phyloP scores from a whole-genome alignment of 2,888 invertebrate species.

The Torymus tubicola region DNA sequence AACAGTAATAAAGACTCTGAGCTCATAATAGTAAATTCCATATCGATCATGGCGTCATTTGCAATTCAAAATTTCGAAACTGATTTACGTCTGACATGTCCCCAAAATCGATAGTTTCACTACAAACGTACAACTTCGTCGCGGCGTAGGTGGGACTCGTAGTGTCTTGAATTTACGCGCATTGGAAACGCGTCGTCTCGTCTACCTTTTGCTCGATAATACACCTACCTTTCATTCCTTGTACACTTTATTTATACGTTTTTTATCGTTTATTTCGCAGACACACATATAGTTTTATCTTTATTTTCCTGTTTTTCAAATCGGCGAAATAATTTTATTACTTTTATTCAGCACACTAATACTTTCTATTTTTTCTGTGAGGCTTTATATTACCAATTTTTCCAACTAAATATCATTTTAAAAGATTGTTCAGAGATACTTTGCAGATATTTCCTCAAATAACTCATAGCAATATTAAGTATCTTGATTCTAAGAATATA shows the following conservation, averaged over 20 bases:
- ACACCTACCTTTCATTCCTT: not conserved
- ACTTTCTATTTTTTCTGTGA: too few species aligned
- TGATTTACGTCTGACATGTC: slow-evolving; percentile 9
- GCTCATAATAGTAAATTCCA: slow-evolving; percentile 37
- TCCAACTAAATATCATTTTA: too few species aligned
- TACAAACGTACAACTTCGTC: not conserved
- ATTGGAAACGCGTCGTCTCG: not conserved
- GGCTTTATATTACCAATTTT: too few species aligned
- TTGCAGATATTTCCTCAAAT: too few species aligned
- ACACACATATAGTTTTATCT: too few species aligned
- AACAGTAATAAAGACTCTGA: slow-evolving; percentile 33
- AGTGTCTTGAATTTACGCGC: not conserved
- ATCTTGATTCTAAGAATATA: too few species aligned
- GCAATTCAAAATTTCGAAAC: slow-evolving; percentile 34
- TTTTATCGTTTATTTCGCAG: not conserved
- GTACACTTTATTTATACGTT: not conserved
- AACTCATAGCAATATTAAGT: too few species aligned
- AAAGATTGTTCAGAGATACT: too few species aligned
- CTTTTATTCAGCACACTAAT: too few species aligned
- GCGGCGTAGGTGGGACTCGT: too few species aligned
- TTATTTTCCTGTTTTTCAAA: too few species aligned
- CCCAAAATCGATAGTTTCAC: slow-evolving; percentile 23
- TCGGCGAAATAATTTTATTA: too few species aligned
- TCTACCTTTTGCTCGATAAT: not conserved
- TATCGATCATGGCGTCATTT: slow-evolving; percentile 26